Conservation (phyloP, 35 echinoderm and acorn worm species). For the Hemicentrotus pulcherrimus region DNA sequence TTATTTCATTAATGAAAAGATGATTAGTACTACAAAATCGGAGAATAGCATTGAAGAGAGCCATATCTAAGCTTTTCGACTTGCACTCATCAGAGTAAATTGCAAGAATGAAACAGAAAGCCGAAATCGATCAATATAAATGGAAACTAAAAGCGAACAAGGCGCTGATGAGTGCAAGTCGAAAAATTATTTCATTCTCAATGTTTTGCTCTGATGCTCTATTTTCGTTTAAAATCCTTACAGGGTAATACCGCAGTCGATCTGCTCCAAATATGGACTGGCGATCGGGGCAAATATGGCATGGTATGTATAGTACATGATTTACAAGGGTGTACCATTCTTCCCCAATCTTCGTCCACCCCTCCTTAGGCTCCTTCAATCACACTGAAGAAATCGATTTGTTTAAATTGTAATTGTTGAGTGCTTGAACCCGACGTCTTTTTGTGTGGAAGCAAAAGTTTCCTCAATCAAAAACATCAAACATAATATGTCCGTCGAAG, state of each 20-base stretch:
- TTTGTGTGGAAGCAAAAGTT: background rate
- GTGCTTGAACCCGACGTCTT: background rate
- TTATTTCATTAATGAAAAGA: too few species aligned
- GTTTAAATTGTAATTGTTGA: too few species aligned
- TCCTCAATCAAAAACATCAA: background rate
- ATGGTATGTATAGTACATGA: constrained; percentile 49
- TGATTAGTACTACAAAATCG: too few species aligned
- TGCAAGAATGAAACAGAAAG: too few species aligned
- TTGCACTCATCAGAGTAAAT: too few species aligned
- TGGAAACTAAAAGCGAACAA: too few species aligned
- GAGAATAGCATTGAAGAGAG: too few species aligned
- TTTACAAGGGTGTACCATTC: background rate
- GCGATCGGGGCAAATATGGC: constrained; percentile 72
- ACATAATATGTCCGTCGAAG: background rate
- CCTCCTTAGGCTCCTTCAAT: background rate
- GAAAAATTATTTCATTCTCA: too few species aligned
- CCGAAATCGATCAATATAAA: too few species aligned
- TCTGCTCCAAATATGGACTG: constrained; percentile 70
- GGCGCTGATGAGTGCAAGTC: too few species aligned
- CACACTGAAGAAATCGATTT: background rate
- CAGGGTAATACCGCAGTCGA: constrained; percentile 75
- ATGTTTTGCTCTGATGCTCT: background rate
- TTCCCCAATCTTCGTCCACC: background rate
- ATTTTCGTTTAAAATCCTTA: background rate
- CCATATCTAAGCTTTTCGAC: too few species aligned